Conservation (phyloP, 1,140 invertebrate genomes). For the Papilio aristodemus region DNA sequence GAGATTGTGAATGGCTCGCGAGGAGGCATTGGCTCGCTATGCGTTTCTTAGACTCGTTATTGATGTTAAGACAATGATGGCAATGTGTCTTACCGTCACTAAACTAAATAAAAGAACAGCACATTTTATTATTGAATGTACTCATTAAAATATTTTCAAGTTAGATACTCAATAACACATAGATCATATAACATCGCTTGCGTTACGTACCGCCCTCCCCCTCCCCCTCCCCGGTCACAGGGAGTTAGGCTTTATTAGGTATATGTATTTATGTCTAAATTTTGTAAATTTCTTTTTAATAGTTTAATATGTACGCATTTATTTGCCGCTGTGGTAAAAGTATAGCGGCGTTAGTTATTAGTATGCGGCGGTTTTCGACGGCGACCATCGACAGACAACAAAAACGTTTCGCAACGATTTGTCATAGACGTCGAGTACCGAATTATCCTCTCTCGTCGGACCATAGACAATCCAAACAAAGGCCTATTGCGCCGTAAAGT, state of each 20-base stretch:
- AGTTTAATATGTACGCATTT: background rate
- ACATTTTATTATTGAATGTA: too few relatives aligned
- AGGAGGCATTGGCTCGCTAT: background rate
- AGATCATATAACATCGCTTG: too few relatives aligned
- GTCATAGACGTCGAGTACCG: slow-evolving; percentile 12
- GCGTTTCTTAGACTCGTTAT: background rate
- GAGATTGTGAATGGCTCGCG: background rate
- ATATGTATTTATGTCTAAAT: too few relatives aligned
- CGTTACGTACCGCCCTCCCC: too few relatives aligned
- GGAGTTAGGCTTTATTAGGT: too few relatives aligned
- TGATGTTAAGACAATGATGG: background rate
- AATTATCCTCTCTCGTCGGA: slow-evolving; percentile 1
- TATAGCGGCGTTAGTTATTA: background rate
- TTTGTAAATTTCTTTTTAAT: too few relatives aligned
- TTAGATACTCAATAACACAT: too few relatives aligned
- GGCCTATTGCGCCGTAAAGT: slow-evolving; percentile 32
- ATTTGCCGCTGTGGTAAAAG: background rate
- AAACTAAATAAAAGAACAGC: too few relatives aligned
- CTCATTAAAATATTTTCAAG: too few relatives aligned
- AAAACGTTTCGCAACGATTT: slow-evolving; percentile 7
- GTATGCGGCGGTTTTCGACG: slow-evolving; percentile 1
- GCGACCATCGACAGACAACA: background rate
- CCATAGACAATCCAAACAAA: slow-evolving; percentile 32
- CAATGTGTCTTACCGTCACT: background rate
- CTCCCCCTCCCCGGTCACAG: too few relatives aligned